Conservation (phyloP, 2,888 invertebrate genomes). For the Ormyrus pomaceus region DNA sequence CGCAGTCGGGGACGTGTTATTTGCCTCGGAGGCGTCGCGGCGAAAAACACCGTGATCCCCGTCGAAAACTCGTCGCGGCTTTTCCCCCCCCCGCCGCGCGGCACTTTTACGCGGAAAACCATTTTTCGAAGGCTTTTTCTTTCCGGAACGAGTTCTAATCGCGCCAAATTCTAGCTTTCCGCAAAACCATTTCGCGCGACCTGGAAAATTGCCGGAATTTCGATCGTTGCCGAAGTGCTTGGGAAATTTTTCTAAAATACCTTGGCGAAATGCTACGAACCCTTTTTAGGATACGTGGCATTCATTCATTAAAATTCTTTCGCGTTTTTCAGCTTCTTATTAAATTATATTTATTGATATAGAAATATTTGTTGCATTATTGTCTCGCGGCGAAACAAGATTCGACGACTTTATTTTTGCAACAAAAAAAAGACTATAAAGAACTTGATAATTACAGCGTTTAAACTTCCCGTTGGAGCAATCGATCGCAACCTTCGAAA, state of each 20-base stretch:
- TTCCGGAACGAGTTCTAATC: background rate
- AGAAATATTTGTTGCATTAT: too few relatives aligned
- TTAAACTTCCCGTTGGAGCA: too few relatives aligned
- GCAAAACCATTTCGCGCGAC: background rate
- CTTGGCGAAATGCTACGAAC: background rate
- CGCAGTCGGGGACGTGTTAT: constrained; percentile 24
- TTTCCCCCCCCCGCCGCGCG: constrained; percentile 1
- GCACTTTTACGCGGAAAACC: constrained; percentile 12
- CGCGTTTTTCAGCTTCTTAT: too few relatives aligned
- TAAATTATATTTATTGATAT: too few relatives aligned
- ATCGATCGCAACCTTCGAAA: too few relatives aligned
- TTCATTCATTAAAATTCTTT: background rate
- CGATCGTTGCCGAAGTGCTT: background rate
- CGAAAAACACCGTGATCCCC: constrained; percentile 29
- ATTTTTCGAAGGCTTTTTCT: background rate
- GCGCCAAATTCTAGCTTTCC: constrained; percentile 1
- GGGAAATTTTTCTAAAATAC: background rate
- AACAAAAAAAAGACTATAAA: too few relatives aligned
- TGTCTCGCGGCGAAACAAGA: too few relatives aligned
- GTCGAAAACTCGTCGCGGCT: background rate
- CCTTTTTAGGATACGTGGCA: background rate
- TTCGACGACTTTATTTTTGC: too few relatives aligned
- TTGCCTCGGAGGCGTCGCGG: background rate
- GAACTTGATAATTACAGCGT: too few relatives aligned
- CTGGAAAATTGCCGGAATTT: background rate